Evolutionary conservation across 1,140 invertebrate species (phyloP).

Genomic region (Berghia stephanieae): DNA sequence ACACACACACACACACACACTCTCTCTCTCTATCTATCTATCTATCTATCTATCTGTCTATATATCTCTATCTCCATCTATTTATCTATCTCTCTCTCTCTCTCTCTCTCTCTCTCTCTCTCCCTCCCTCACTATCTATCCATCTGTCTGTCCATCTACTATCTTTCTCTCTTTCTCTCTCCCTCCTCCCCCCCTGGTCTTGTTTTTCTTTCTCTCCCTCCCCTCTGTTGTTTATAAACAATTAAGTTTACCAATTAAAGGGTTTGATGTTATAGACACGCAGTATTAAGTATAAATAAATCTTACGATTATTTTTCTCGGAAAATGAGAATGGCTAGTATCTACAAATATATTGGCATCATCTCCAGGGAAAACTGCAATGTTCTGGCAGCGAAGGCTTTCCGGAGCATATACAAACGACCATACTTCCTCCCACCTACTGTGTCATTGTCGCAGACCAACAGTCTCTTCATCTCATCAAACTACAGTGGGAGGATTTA

Average conservation of each 20-base stretch:
- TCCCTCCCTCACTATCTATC: too few species aligned
- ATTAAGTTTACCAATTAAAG: not conserved
- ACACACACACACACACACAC: too few species aligned
- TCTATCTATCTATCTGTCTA: too few species aligned
- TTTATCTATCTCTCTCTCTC: too few species aligned
- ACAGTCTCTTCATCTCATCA: constrained; percentile 82
- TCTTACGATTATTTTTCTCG: too few species aligned
- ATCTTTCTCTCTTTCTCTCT: constrained; percentile 18
- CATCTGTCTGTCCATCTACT: too few species aligned
- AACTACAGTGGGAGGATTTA: constrained; percentile 79
- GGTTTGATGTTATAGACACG: not conserved
- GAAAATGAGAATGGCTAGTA: too few species aligned
- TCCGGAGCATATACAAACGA: constrained; percentile 76
- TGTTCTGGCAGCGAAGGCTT: constrained; percentile 77
- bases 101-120: too few species aligned
- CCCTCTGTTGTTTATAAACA: not conserved
- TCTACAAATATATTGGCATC: too few species aligned
- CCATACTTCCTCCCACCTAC: constrained; percentile 81
- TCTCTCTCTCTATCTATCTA: too few species aligned
- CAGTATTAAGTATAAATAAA: too few species aligned
- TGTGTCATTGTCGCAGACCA: constrained; percentile 80
- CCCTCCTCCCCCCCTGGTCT: not conserved
- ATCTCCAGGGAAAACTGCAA: constrained; percentile 83
- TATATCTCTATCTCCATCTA: too few species aligned
- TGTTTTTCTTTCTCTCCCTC: not conserved